Conservation (phyloP, 2,797 vertebrate genomes). For the Aythya fuligula region DNA sequence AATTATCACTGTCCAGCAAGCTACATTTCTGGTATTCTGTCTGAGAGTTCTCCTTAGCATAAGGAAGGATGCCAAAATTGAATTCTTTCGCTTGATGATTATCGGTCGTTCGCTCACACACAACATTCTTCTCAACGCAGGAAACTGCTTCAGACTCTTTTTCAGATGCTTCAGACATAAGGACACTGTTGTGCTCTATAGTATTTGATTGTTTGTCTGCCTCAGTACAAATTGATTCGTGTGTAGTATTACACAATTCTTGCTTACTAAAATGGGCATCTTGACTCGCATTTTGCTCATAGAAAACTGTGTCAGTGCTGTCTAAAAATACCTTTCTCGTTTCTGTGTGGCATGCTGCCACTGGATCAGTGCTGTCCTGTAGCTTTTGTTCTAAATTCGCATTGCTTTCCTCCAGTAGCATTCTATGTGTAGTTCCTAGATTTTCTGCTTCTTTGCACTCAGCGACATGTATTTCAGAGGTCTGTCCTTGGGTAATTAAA, state of each 20-base stretch:
- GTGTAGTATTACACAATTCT: conserved; percentile 40
- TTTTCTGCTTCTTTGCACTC: conserved; percentile 64
- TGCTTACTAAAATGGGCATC: conserved; percentile 40
- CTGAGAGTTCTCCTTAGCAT: conserved; percentile 36
- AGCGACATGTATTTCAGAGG: conserved; percentile 19
- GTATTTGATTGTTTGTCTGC: conserved; percentile 42
- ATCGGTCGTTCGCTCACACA: conserved; percentile 56
- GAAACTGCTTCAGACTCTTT: conserved; percentile 47
- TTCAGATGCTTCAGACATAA: conserved; percentile 38
- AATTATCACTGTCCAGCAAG: conserved; percentile 53
- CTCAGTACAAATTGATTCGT: conserved; percentile 32
- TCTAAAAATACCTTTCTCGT: conserved; percentile 39
- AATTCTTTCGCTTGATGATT: conserved; percentile 56
- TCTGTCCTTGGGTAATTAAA: conserved; percentile 63
- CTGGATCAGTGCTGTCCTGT: conserved; percentile 2
- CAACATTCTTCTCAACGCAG: conserved; percentile 34
- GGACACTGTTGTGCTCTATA: conserved; percentile 25
- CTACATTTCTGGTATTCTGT: conserved; percentile 45
- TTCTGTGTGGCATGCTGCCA: conserved; percentile 4
- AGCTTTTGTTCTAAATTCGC: conserved; percentile 44
- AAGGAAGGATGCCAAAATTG: conserved; percentile 43
- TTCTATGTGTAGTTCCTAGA: conserved; percentile 22
- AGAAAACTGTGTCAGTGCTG: conserved; percentile 43
- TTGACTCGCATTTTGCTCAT: conserved; percentile 50
- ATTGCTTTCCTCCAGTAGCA: conserved; percentile 35